phyloP scores from a whole-genome alignment of 2,797 vertebrate genomes.

The Phoxinus dragarum region DNA sequence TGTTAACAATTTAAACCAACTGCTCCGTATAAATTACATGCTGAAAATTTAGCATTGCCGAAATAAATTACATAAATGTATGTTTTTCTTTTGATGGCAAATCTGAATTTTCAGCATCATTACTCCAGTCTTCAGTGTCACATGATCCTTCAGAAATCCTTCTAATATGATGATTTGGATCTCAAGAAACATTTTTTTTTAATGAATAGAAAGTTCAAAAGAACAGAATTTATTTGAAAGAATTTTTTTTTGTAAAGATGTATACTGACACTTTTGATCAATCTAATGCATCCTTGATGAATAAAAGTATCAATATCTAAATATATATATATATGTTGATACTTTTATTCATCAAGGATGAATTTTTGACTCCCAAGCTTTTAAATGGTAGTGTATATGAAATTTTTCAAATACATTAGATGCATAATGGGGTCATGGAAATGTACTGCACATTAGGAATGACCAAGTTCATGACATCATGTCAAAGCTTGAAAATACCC shows the following conservation, averaged over 20 bases:
- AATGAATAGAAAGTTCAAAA: not conserved
- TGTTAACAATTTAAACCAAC: not conserved
- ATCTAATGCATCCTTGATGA: not conserved
- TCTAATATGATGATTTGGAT: not conserved
- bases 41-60: not conserved
- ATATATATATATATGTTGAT: too few species aligned
- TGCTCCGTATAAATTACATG: not conserved
- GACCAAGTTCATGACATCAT: constrained; percentile 10
- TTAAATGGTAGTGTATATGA: not conserved
- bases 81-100: too few species aligned
- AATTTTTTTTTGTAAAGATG: not conserved
- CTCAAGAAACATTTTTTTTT: not conserved
- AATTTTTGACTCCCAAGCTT: not conserved
- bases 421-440: not conserved
- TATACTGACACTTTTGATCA: not conserved
- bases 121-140: too few species aligned
- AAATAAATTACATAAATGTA: not conserved
- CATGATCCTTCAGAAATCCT: not conserved
- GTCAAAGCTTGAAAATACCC: constrained; percentile 7
- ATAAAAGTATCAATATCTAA: not conserved
- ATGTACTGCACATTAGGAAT: not conserved
- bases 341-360: too few species aligned
- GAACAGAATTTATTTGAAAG: not conserved
- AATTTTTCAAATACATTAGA: not conserved
- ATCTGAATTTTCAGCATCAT: too few species aligned